Percentiles rank a stretch among this genome's conserved stretches.
Evolutionary conservation across 2,888 invertebrate genomes (phyloP).

Genomic region (Quadroppia sp.): DNA sequence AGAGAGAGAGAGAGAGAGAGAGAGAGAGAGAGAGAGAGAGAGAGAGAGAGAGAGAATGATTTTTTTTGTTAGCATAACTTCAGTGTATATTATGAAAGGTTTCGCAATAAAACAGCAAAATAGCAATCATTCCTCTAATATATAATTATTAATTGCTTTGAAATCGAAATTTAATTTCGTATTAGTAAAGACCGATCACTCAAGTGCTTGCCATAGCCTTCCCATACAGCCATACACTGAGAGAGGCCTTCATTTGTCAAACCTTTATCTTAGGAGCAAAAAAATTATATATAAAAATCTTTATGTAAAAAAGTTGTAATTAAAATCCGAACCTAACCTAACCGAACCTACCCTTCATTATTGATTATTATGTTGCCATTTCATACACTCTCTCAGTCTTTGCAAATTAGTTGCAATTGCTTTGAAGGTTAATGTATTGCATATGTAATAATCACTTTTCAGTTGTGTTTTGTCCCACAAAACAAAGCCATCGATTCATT

Average conservation of each 20-base stretch:
- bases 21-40: too few relatives aligned
- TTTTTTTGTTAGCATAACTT: too few relatives aligned
- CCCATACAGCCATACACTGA: too few relatives aligned
- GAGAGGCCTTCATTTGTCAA: too few relatives aligned
- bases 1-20: too few relatives aligned
- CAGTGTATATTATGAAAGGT: too few relatives aligned
- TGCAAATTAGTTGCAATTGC: slow-evolving; percentile 24
- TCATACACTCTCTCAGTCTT: not conserved
- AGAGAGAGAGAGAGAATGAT: too few relatives aligned
- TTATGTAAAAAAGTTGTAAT: slow-evolving; percentile 33
- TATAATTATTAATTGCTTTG: slow-evolving; percentile 8
- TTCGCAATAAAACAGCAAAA: not conserved
- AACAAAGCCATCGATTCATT: too few relatives aligned
- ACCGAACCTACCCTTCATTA: slow-evolving; percentile 11
- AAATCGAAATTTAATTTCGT: not conserved
- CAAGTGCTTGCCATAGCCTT: slow-evolving; percentile 4
- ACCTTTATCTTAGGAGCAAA: not conserved
- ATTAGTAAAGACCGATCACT: not conserved
- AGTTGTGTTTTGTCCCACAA: too few relatives aligned
- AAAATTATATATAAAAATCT: too few relatives aligned
- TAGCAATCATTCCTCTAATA: not conserved
- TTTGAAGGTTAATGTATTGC: slow-evolving; percentile 15
- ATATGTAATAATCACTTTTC: not conserved
- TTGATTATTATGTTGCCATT: slow-evolving; percentile 27
- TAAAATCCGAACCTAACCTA: slow-evolving; percentile 14